These are phyloP conservation scores for Leguminivora glycinivorella DNA, from an alignment of 1,140 invertebrate genomes.

Conservation along the genomic window DNA sequence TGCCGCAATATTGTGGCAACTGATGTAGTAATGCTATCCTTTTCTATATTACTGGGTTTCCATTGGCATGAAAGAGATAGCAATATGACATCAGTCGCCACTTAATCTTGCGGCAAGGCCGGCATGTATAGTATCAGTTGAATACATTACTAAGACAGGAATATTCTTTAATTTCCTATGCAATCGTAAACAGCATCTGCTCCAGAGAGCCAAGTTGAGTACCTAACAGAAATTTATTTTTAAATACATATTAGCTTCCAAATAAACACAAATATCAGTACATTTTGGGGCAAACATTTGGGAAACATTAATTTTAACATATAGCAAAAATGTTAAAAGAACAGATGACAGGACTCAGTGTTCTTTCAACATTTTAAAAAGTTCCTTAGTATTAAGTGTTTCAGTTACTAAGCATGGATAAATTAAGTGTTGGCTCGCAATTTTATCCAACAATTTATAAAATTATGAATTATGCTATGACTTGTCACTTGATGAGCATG, in stretches of 20 bases:
- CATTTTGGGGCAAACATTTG: conserved; percentile 1
- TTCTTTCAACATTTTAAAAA: not conserved
- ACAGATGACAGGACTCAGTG: not conserved
- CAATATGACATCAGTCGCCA: no score
- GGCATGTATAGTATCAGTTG: no score
- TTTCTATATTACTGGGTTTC: no score
- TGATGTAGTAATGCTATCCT: no score
- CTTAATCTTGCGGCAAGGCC: no score
- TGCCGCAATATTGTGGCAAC: no score
- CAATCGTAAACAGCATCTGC: not conserved
- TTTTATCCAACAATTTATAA: not conserved
- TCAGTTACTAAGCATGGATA: not conserved
- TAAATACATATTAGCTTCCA: not conserved
- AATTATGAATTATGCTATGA: no score
- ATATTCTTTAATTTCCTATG: not conserved
- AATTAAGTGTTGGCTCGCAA: not conserved
- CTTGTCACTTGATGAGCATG: no score
- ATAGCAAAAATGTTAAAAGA: not conserved
- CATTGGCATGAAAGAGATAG: no score
- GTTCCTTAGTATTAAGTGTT: not conserved
- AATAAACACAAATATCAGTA: not conserved
- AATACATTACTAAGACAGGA: not conserved
- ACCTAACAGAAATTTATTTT: not conserved
- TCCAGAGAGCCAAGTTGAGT: not conserved
- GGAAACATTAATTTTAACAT: not conserved